These are phyloP conservation scores for Nysson spinosus DNA, from an alignment of 2,888 invertebrate species.

Conservation along the genomic window DNA sequence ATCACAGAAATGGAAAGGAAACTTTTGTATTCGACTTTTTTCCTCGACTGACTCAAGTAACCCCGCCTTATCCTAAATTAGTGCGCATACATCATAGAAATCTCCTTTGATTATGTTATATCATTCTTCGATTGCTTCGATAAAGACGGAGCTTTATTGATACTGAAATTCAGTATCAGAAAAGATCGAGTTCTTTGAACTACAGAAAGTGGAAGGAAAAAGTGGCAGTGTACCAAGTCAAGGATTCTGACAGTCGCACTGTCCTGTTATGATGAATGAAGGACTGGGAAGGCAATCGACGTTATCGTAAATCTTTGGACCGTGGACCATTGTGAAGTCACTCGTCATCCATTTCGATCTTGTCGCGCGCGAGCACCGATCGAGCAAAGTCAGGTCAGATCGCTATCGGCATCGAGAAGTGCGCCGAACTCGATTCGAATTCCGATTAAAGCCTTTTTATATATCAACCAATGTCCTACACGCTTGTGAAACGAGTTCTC, in stretches of 20 bases:
- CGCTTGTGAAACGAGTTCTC: conserved; percentile 24
- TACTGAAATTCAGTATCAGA: no score
- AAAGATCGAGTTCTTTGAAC: no score
- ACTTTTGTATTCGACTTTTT: no score
- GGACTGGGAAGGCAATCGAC: conserved; percentile 56
- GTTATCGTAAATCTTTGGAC: conserved; percentile 58
- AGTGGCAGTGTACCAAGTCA: conserved; percentile 16
- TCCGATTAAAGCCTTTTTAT: conserved; percentile 40
- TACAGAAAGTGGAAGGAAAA: no score
- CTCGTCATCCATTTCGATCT: conserved; percentile 53
- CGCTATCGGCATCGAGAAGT: conserved; percentile 33
- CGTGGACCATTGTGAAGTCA: conserved; percentile 50
- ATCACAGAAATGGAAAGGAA: no score
- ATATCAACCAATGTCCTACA: conserved; percentile 29
- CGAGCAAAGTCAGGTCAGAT: conserved; percentile 63
- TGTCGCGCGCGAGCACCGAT: conserved; percentile 43
- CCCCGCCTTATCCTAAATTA: no score
- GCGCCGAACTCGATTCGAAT: conserved; percentile 43
- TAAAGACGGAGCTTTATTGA: no score
- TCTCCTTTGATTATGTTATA: no score
- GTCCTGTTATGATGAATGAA: conserved; percentile 55
- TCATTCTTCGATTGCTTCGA: no score
- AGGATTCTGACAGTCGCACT: conserved; percentile 55
- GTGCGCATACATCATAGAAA: no score
- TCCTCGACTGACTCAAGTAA: no score